Evolutionary conservation across 2,113 vertebrate species (phyloP), one percentile per base, ranked within the genome.

Genomic region (Neoarius graeffei): DNA sequence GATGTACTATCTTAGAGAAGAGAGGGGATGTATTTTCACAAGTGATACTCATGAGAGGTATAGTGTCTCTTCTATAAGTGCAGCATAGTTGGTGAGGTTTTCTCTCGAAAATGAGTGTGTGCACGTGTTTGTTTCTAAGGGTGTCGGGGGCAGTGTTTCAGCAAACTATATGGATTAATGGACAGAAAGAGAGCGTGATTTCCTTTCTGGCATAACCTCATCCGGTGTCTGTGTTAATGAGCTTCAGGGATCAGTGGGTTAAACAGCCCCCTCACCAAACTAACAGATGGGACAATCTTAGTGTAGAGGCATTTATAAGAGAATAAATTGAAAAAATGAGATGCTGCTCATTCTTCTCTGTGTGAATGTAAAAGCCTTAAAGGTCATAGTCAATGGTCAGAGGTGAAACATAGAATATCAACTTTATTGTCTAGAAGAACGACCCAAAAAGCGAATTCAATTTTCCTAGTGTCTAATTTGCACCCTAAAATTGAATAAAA

Each of bases 251-350:
- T 35, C 60, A 57, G 17, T 81, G 76, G 42, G 27, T 81, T 77
- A 81, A 69, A 69, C 50, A 25, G 23, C 64, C 85, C 77, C 83
- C 13, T 57, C 52, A 42, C n/a, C 52, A 42, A 30, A 57, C 11
- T 57, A 69, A 48, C 50, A 56, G 52, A 81, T 87, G 85, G 85
- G 81, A 42, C 85, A 69, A 42, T 81, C 85, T 80, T 81, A 57
- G 56, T 80, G 67, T 69, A 81, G 62, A 87, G 77, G 30, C 50
- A 87, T 59, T 67, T 57, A 69, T 56, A 59, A 56, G 30, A 69
- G 77, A 71, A 67, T 48, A 66, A 42, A 69, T 19, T 71, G 64
- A 23, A 57, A 81, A 20, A 71, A 64, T 35, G 50, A 17, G 62
- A 8, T 14, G 30, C 57, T 1, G 15, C 19, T 82, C 14, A 20